Conservation (phyloP, 2,888 invertebrate genomes). For the Deroplatys truncata region DNA sequence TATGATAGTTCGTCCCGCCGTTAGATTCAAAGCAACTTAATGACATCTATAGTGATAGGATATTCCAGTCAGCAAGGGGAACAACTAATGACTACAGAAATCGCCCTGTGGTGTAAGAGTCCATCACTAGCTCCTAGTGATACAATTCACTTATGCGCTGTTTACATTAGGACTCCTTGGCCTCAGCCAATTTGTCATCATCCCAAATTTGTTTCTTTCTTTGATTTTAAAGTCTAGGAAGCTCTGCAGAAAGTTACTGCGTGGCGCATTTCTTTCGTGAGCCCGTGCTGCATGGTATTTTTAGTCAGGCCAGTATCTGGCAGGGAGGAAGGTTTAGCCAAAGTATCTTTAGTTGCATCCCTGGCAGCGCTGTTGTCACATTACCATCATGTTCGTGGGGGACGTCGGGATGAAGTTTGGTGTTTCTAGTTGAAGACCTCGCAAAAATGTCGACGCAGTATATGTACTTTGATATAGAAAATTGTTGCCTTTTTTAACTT, state of each 20-base stretch:
- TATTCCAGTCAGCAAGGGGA: too few species aligned
- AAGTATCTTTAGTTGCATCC: slow-evolving; percentile 39
- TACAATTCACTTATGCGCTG: too few species aligned
- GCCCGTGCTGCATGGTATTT: slow-evolving; percentile 50
- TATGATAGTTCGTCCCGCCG: too few species aligned
- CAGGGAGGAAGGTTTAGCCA: slow-evolving; percentile 42
- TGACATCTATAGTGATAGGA: too few species aligned
- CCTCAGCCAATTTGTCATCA: too few species aligned
- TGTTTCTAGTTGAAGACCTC: slow-evolving; percentile 10
- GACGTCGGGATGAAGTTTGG: slow-evolving; percentile 17
- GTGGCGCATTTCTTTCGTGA: slow-evolving; percentile 28
- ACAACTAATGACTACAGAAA: too few species aligned
- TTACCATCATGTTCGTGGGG: slow-evolving; percentile 31
- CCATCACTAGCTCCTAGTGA: too few species aligned
- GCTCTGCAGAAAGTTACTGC: slow-evolving; percentile 23
- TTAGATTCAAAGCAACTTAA: too few species aligned
- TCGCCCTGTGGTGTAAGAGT: too few species aligned
- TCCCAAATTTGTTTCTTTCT: not conserved
- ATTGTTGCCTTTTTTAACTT: not conserved
- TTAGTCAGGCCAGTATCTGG: slow-evolving; percentile 64
- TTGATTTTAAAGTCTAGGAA: not conserved
- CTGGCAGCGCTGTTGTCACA: slow-evolving; percentile 37
- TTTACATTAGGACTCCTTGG: too few species aligned
- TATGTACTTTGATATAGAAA: not conserved
- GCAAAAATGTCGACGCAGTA: not conserved